These are phyloP conservation scores for Toxotes jaculatrix DNA, from an alignment of 2,113 vertebrate species.

Conservation along the genomic window DNA sequence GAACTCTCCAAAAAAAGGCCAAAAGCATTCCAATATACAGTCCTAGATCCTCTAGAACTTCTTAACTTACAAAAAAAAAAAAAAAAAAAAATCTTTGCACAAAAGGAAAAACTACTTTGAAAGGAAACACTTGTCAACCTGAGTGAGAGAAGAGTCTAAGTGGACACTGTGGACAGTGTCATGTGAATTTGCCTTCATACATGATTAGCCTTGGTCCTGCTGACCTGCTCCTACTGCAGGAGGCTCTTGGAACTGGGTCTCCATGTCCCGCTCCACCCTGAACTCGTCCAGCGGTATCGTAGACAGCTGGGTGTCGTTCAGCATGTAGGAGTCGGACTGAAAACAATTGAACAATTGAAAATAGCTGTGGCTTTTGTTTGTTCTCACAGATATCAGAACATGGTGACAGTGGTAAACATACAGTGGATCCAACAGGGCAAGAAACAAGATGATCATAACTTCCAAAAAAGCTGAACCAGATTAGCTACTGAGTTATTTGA, in stretches of 20 bases:
- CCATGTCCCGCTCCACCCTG: constrained; percentile 81
- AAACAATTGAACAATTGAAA: no score
- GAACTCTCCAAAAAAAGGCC: constrained; percentile 44
- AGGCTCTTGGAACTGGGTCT: constrained; percentile 74
- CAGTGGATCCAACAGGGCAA: background rate
- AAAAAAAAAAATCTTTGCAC: constrained; percentile 83
- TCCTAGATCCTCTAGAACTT: constrained; percentile 68
- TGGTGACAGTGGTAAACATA: background rate
- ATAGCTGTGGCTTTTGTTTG: no score
- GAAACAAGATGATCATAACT: background rate
- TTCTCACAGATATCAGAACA: no score
- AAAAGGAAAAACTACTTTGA: constrained; percentile 82
- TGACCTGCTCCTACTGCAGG: constrained; percentile 58
- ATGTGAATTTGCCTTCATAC: constrained; percentile 70
- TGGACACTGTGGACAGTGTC: constrained; percentile 77
- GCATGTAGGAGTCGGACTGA: constrained; percentile 75
- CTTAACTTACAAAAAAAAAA: constrained; percentile 74
- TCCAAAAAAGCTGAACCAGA: background rate
- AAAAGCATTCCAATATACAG: constrained; percentile 45
- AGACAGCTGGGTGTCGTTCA: constrained; percentile 87
- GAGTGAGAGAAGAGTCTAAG: constrained; percentile 87
- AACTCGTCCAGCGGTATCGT: constrained; percentile 88
- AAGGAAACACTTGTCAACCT: constrained; percentile 90
- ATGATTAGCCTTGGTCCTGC: constrained; percentile 77
- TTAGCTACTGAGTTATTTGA: background rate